Evolutionary conservation across 1,140 invertebrate genomes (phyloP).

Genomic region (Musca vetustissima): DNA sequence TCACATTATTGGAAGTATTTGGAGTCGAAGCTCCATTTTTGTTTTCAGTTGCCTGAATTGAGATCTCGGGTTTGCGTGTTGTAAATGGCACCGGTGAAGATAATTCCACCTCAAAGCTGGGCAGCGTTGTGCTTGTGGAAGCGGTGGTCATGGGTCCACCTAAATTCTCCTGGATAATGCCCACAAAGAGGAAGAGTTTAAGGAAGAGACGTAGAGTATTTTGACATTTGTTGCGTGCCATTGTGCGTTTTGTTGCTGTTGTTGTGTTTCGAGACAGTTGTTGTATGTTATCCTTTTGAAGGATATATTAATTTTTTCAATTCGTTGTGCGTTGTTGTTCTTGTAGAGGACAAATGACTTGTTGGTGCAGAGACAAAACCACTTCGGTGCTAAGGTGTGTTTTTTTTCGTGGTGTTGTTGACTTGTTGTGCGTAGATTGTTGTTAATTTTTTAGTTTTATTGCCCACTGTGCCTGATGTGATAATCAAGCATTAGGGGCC

Average conservation of each 20-base stretch:
- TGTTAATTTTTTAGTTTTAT: background rate
- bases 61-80: slow-evolving; percentile 25
- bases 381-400: background rate
- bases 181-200: slow-evolving; percentile 22
- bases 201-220: slow-evolving; percentile 18
- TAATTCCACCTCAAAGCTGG: slow-evolving; percentile 3
- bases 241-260: background rate
- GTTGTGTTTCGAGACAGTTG: background rate
- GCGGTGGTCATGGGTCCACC: background rate
- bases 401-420: background rate
- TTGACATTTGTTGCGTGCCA: slow-evolving; percentile 5
- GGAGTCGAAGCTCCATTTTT: slow-evolving; percentile 10
- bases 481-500: slow-evolving; percentile 6
- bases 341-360: too few species aligned
- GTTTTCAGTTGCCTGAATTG: background rate
- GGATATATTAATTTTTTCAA: background rate
- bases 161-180: slow-evolving; percentile 1
- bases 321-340: slow-evolving; percentile 18
- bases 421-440: background rate
- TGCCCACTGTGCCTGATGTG: slow-evolving; percentile 23
- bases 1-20: background rate
- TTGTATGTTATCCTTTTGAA: too few species aligned
- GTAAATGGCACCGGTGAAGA: slow-evolving; percentile 33
- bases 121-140: background rate
- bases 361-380: too few species aligned